Conservation (phyloP, 2,797 vertebrate genomes). For the Syngnathus acus region DNA sequence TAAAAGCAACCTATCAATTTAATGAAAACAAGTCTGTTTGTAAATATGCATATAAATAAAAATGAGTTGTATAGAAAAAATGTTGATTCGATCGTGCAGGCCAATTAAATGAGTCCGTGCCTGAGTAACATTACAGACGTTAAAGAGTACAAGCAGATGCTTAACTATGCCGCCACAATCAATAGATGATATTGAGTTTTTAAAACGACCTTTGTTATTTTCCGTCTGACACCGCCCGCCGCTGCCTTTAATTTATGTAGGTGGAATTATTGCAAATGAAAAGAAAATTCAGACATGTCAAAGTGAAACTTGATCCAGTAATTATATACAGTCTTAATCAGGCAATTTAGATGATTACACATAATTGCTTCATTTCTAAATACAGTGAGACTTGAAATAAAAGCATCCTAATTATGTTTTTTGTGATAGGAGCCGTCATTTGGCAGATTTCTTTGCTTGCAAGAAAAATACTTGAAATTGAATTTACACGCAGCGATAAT, state of each 20-base stretch:
- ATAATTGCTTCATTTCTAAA: too few species aligned
- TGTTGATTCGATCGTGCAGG: background rate
- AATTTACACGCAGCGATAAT: background rate
- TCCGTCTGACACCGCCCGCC: background rate
- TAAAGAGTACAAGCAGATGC: background rate
- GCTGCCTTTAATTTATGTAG: constrained; percentile 7
- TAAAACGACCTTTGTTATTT: too few species aligned
- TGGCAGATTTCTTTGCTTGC: too few species aligned
- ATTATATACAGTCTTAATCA: constrained; percentile 30
- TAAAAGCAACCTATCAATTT: background rate
- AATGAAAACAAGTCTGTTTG: background rate
- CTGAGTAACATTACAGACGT: background rate
- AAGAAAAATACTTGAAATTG: too few species aligned
- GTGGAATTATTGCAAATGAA: background rate
- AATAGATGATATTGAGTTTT: background rate
- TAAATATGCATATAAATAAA: background rate
- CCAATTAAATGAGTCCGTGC: background rate
- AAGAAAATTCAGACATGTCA: constrained; percentile 12
- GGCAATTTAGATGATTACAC: constrained; percentile 14
- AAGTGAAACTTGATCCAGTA: constrained; percentile 21
- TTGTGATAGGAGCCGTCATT: too few species aligned
- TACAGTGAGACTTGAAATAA: too few species aligned
- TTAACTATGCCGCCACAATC: background rate
- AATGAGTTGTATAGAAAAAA: background rate
- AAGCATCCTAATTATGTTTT: too few species aligned